A percentile compares a stretch with the other conserved stretches of the same genome.
Evolutionary conservation across 2,888 invertebrate species (phyloP).

Genomic region (Lomographa bimaculata): DNA sequence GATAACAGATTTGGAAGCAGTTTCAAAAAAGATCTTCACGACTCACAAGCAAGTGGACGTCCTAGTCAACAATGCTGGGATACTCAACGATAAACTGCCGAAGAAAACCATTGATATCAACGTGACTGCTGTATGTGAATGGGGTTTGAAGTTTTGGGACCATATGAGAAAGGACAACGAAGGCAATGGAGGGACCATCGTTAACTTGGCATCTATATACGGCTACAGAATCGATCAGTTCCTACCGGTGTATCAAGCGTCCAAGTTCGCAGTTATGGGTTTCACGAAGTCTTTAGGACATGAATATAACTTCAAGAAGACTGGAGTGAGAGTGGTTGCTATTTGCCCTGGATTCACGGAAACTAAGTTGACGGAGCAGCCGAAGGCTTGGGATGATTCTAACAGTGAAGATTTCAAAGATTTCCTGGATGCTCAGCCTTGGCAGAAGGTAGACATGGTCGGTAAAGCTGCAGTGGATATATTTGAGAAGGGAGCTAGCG

Average conservation of each 20-base stretch:
- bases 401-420: constrained; percentile 25
- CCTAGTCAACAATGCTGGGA: constrained; percentile 68
- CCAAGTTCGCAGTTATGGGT: constrained; percentile 81
- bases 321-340: constrained; percentile 74
- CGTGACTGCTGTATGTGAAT: constrained; percentile 48
- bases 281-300: constrained; percentile 73
- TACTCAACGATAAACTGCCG: constrained; percentile 40
- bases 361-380: constrained; percentile 44
- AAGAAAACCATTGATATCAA: constrained; percentile 59
- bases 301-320: constrained; percentile 63
- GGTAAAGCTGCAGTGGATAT: constrained; percentile 53
- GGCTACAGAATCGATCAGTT: constrained; percentile 76
- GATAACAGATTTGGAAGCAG: constrained; percentile 64
- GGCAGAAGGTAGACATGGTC: constrained; percentile 54
- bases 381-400: constrained; percentile 37
- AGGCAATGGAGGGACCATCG: constrained; percentile 83
- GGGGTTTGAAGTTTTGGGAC: constrained; percentile 78
- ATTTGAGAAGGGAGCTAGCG: constrained; percentile 67
- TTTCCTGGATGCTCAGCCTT: constrained; percentile 36
- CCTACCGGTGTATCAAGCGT: constrained; percentile 83
- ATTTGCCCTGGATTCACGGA: constrained; percentile 79
- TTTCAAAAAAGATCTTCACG: constrained; percentile 49
- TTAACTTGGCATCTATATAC: constrained; percentile 85
- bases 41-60: constrained; percentile 60
- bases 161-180: constrained; percentile 79